Evolutionary conservation across 2,113 vertebrate genomes (phyloP).

Genomic region (Bothrops jararaca): DNA sequence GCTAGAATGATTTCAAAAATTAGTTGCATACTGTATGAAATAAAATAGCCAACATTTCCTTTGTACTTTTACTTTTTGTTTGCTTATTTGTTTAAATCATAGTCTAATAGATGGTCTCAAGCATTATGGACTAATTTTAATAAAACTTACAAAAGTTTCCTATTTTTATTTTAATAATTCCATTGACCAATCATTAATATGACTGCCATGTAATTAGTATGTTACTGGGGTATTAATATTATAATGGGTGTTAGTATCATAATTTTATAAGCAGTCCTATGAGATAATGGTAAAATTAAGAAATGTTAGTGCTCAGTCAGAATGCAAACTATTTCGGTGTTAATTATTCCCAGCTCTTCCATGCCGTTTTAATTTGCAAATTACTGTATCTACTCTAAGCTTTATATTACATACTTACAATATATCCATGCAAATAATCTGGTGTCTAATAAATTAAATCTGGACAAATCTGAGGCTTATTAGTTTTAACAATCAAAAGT

Average conservation of each 20-base stretch:
- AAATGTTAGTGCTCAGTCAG: neutral
- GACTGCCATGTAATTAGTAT: slow-evolving; percentile 52
- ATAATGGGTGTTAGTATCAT: slow-evolving; percentile 45
- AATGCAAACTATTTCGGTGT: slow-evolving; percentile 4
- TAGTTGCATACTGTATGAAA: slow-evolving; percentile 14
- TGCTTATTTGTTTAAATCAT: neutral
- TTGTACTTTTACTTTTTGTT: neutral
- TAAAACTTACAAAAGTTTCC: slow-evolving; percentile 18
- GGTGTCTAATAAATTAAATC: neutral
- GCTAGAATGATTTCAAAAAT: neutral
- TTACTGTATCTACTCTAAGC: neutral
- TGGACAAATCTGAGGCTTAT: neutral
- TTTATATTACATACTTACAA: neutral
- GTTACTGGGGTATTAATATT: slow-evolving; percentile 49
- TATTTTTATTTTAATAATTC: slow-evolving; percentile 46
- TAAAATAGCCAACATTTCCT: neutral
- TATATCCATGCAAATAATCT: neutral
- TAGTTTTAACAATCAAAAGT: neutral
- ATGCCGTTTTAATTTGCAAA: neutral
- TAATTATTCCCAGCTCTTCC: neutral
- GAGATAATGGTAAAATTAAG: slow-evolving; percentile 11
- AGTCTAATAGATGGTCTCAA: slow-evolving; percentile 32
- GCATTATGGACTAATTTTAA: neutral
- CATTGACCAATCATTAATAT: slow-evolving; percentile 42
- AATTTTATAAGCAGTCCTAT: slow-evolving; percentile 29